Evolutionary conservation across 2,113 vertebrate genomes (phyloP).

Genomic region (Passer domesticus): DNA sequence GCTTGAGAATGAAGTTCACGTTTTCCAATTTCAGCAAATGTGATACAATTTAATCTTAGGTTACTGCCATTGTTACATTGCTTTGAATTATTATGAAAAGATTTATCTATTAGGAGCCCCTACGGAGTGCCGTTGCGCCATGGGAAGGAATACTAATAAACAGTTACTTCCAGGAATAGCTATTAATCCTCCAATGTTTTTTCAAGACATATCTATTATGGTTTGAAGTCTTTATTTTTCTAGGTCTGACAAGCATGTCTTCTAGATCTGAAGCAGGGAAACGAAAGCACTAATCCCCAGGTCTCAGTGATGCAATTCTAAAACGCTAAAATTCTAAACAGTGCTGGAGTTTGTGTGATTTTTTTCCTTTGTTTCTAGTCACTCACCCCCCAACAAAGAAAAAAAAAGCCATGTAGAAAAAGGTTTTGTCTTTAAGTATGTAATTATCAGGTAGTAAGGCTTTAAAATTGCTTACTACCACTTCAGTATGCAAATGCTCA

Average conservation of each 20-base stretch:
- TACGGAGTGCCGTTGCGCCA: background rate
- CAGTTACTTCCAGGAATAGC: constrained; percentile 8
- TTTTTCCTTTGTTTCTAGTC: background rate
- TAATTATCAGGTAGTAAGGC: background rate
- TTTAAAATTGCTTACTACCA: background rate
- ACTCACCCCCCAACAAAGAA: background rate
- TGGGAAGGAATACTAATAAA: constrained; percentile 11
- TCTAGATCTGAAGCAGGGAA: background rate
- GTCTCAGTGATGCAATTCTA: background rate
- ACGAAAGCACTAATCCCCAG: background rate
- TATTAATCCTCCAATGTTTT: background rate
- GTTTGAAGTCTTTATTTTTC: background rate
- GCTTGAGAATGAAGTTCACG: background rate
- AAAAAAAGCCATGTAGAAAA: background rate
- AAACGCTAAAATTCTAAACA: background rate
- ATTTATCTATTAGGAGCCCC: background rate
- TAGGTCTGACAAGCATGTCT: background rate
- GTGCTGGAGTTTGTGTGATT: background rate
- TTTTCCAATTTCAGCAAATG: background rate
- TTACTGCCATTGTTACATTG: background rate
- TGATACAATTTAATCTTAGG: background rate
- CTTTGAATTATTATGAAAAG: background rate
- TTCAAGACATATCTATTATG: background rate
- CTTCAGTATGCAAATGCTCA: background rate
- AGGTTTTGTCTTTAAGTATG: background rate